Evolutionary conservation across 2,888 invertebrate genomes (phyloP).

Genomic region (Cyclophora punctaria): DNA sequence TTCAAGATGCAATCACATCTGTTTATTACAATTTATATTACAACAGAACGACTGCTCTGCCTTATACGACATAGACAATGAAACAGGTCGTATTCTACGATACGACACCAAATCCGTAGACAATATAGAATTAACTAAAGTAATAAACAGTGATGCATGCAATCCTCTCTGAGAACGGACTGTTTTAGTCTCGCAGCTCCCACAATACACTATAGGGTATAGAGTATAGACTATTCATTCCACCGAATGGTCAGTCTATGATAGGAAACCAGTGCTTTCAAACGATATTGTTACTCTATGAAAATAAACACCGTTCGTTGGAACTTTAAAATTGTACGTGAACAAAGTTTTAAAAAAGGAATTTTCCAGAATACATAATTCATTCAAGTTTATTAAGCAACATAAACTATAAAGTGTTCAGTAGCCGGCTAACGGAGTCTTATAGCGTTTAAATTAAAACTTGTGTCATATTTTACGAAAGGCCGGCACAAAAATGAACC

Average conservation of each 20-base stretch:
- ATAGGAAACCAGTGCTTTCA: background rate
- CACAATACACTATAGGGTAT: too few species aligned
- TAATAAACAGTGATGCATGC: conserved; percentile 14
- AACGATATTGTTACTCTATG: background rate
- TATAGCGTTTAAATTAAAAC: background rate
- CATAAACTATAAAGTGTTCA: background rate
- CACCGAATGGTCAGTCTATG: too few species aligned
- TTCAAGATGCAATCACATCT: too few species aligned
- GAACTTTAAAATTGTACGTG: too few species aligned
- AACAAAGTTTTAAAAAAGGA: too few species aligned
- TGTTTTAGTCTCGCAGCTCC: too few species aligned
- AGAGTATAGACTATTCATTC: too few species aligned
- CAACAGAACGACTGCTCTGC: conserved; percentile 14
- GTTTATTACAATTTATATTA: too few species aligned
- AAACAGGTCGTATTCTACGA: conserved; percentile 11
- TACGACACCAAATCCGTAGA: conserved; percentile 39
- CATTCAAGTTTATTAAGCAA: too few species aligned
- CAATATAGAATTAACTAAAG: conserved; percentile 36
- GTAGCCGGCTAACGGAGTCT: background rate
- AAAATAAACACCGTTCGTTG: too few species aligned
- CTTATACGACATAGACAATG: conserved; percentile 33
- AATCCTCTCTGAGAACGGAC: too few species aligned
- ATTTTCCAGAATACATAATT: too few species aligned
- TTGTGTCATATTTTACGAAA: conserved; percentile 1
- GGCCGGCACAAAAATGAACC: conserved; percentile 36